phyloP scores from a whole-genome alignment of 2,888 invertebrate species.

The Brachylomia viminalis region DNA sequence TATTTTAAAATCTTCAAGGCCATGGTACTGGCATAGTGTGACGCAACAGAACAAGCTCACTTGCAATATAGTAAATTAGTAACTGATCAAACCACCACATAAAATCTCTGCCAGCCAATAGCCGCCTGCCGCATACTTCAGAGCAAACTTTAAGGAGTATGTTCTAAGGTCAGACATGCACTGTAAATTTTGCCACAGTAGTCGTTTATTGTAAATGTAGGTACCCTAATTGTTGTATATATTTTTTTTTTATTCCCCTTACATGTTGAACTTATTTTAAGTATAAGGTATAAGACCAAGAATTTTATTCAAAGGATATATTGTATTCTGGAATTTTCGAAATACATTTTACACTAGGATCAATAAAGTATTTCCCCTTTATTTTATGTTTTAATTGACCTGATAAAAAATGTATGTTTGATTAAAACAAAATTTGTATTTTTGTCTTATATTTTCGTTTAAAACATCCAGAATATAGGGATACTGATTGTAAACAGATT shows the following conservation, averaged over 20 bases:
- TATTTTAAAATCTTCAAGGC: conserved; percentile 44
- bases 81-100: conserved; percentile 49
- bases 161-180: conserved; percentile 67
- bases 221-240: conserved; percentile 85
- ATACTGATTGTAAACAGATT: conserved; percentile 66
- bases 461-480: conserved; percentile 67
- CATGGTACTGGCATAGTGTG: conserved; percentile 55
- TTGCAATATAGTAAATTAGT: conserved; percentile 35
- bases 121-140: conserved; percentile 33
- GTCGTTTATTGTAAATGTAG: conserved; percentile 82
- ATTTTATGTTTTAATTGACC: conserved; percentile 78
- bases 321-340: conserved; percentile 90
- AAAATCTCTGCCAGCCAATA: conserved; percentile 52
- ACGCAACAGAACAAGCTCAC: conserved; percentile 51
- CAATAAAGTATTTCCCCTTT: conserved; percentile 89
- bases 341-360: conserved; percentile 90
- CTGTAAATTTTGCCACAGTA: conserved; percentile 83
- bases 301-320: conserved; percentile 88
- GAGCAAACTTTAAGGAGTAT: conserved; percentile 43
- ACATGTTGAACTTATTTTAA: conserved; percentile 85
- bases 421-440: conserved; percentile 62
- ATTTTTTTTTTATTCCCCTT: conserved; percentile 78
- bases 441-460: conserved; percentile 63
- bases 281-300: conserved; percentile 88
- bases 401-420: conserved; percentile 53